Evolutionary conservation across 2,888 invertebrate species (phyloP).

Genomic region (Cistogaster globosa): DNA sequence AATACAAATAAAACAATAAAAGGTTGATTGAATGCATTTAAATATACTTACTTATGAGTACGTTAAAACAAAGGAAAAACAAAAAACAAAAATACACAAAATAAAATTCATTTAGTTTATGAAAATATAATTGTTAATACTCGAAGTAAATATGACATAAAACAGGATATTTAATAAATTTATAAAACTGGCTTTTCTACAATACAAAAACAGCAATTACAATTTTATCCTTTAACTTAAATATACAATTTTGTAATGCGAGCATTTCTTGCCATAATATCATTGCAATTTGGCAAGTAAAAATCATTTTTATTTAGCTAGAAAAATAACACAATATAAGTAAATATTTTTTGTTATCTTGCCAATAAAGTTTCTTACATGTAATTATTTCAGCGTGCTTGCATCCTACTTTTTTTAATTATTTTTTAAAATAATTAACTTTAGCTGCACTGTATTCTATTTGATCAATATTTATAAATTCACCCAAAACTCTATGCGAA

Average conservation of each 20-base stretch:
- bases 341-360: background rate
- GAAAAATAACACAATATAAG: constrained; percentile 32
- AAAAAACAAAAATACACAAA: too few relatives aligned
- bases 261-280: background rate
- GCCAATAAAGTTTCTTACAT: background rate
- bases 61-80: constrained; percentile 31
- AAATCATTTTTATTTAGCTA: constrained; percentile 24
- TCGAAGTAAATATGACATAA: constrained; percentile 14
- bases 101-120: constrained; percentile 40
- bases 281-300: background rate
- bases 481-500: constrained; percentile 47
- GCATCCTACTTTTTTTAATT: background rate
- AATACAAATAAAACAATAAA: constrained; percentile 58
- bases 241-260: constrained; percentile 1
- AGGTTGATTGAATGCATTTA: constrained; percentile 71
- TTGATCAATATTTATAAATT: constrained; percentile 26
- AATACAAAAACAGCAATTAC: constrained; percentile 4
- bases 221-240: background rate
- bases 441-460: constrained; percentile 58
- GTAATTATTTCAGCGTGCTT: background rate
- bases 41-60: constrained; percentile 14
- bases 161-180: constrained; percentile 5
- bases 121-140: constrained; percentile 29
- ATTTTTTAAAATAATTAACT: background rate
- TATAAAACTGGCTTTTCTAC: constrained; percentile 42